Base-by-base conservation (phyloP, 1,140 invertebrate species). In the Pseudomyrmex concolor region DNA sequence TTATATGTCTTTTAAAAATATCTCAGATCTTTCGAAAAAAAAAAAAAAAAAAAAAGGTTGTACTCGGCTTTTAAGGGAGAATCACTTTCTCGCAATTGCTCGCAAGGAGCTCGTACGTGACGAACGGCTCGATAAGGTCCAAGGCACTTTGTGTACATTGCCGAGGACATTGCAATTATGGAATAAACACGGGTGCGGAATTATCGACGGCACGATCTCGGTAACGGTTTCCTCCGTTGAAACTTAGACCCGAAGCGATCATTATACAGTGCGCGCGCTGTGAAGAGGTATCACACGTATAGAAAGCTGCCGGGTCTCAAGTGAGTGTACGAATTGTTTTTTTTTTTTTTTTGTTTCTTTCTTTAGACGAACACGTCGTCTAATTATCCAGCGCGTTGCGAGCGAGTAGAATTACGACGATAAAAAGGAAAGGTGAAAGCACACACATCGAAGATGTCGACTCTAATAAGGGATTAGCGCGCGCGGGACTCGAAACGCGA, bases 361-460 rank as follows among this genome's bases (percentile, higher is more conserved):
- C 50, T 80, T 71, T 80, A 48, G 22, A 59, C 15, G 51, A 59
- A 10, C 5, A 34, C 66, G 22, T 17, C 66, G 34, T 71, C 76
- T n/a, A 48, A 71, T 80, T 71, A 71, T 80, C 76, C 66, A 25
- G 54, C 50, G 19, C 54, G 19, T 64, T 51, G 62, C 25, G 50
- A 45, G 19, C 62, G 60, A 66, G 10, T 71, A 54, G 43, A 54
- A 78, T 78, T 70, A 59, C 54, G 43, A 10, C 12, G 66, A 48
- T 71, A 71, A 70, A 71, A 80, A 70, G 76, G 54, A 80, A 48
- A 48, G 66, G 76, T 80, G 76, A 80, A 80, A 80, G 76, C 45
- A 59, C 12, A 34, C 45, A 59, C 12, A 34, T 34, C 34, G 34
- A 55, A 70, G 64, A n/a, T 78, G 51, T 50, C 48, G 19, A 66